Percentiles rank a stretch among this genome's conserved stretches.
Evolutionary conservation across 1,140 invertebrate species (phyloP).

Genomic region (Oncopodura yosiiana): DNA sequence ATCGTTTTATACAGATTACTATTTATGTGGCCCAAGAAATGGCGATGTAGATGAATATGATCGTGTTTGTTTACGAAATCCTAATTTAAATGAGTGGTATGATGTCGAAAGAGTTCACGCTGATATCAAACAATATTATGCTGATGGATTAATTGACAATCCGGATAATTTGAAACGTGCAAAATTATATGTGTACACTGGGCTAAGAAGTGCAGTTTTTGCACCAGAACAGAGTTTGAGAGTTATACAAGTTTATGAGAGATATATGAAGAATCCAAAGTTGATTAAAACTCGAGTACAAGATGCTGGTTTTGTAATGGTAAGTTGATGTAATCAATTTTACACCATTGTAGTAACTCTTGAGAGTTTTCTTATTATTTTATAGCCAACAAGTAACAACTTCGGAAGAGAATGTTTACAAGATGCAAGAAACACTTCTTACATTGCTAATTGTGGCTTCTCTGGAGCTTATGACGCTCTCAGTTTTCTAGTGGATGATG

Average conservation of each 20-base stretch:
- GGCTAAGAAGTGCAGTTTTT: constrained; percentile 14
- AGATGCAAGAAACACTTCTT: constrained; percentile 5
- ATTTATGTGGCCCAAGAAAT: constrained; percentile 21
- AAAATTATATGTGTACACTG: constrained; percentile 27
- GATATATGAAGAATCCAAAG: constrained; percentile 12
- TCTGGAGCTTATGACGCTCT: constrained; percentile 19
- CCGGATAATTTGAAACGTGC: constrained; percentile 14
- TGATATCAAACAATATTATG: constrained; percentile 17
- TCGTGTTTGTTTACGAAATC: constrained; percentile 18
- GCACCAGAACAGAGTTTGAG: constrained; percentile 23
- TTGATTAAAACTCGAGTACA: constrained; percentile 19
- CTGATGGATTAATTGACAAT: constrained; percentile 24
- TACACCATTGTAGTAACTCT: not conserved
- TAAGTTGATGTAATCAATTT: constrained; percentile 1
- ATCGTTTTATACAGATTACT: constrained; percentile 18
- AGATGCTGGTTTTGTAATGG: constrained; percentile 18
- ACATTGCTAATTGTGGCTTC: constrained; percentile 19
- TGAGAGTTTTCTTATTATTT: not conserved
- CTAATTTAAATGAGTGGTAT: not conserved
- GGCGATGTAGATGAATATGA: constrained; percentile 17
- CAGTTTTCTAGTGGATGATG: constrained; percentile 17
- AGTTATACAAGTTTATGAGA: constrained; percentile 21
- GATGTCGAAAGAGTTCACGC: constrained; percentile 11
- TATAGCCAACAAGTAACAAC: constrained; percentile 14
- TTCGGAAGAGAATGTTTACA: constrained; percentile 5